Percentiles rank a stretch among this genome's conserved stretches.
Conservation (phyloP, 2,888 invertebrate species). For the Nemotelus nigrinus region DNA sequence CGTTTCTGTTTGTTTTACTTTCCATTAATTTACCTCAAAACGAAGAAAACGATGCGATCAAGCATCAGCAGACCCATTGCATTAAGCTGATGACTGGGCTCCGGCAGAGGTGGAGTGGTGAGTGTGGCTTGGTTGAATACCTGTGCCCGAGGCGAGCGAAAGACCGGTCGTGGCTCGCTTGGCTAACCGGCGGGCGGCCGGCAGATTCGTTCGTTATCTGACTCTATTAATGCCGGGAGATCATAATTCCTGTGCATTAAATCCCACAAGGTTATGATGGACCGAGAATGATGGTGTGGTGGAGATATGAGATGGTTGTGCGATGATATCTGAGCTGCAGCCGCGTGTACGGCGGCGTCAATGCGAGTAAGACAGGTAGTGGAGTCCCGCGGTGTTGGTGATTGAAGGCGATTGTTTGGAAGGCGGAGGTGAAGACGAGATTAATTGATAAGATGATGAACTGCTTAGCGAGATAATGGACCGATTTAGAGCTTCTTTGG, state of each 20-base stretch:
- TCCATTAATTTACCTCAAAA: conserved; percentile 30
- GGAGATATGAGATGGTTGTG: conserved; percentile 2
- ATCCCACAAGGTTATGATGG: conserved; percentile 31
- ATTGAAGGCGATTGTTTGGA: conserved; percentile 21
- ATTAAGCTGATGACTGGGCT: conserved; percentile 15
- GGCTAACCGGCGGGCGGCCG: conserved; percentile 17
- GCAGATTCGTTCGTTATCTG: conserved; percentile 13
- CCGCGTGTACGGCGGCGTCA: neutral
- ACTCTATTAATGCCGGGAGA: conserved; percentile 32
- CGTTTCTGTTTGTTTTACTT: conserved; percentile 22
- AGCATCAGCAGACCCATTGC: conserved; percentile 27
- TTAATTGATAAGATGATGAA: conserved; percentile 28
- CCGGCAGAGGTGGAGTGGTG: no score
- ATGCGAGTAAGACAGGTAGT: conserved; percentile 36
- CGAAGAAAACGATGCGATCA: neutral
- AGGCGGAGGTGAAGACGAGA: conserved; percentile 17
- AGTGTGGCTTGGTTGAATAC: no score
- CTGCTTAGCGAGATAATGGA: conserved; percentile 31
- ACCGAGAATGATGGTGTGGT: conserved; percentile 1
- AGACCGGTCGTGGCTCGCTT: no score
- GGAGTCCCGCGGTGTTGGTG: conserved; percentile 18
- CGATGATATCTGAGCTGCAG: neutral
- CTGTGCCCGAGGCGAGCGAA: no score
- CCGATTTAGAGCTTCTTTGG: neutral
- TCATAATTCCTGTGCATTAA: conserved; percentile 39